Evolutionary conservation across 92 coral and sea anemone genomes (phyloP), one percentile per base, ranked within the genome.

Genomic region (Desmophyllum pertusum): DNA sequence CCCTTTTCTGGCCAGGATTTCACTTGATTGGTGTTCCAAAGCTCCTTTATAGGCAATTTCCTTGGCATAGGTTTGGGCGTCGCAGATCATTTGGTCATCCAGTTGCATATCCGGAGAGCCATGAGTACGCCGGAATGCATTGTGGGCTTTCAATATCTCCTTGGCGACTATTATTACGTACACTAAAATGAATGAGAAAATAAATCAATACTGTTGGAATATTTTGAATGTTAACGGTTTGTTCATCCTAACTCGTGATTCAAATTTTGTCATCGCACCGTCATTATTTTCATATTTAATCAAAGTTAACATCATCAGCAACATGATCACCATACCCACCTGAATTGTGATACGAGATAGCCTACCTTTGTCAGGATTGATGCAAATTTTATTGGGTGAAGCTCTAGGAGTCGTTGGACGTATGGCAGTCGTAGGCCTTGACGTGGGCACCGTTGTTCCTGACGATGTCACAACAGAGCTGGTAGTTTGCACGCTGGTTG

Each of bases 1-100:
- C 19, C 91, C 75, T 51, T 87, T 84, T 25, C 86, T 75, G 65
- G 93, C 84, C 1, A 81, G 85, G 1, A 71, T 81, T 5, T 77
- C 83, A 39, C 68, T 73, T 17, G 92, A 68, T 35, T 94, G 86
- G 85, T 94, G 98, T 30, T 94, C 92, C 77, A 94, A 76, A 62
- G 67, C 77, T 3, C 90, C 89, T 72, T 62, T 84, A 5, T 48
- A 80, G 48, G 93, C 88, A 61, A 94, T 33, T 23, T 92, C 42
- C 67, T 89, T 83, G 18, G 98, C 98, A 86, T 88, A 94, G 21
- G 85, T 77, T 76, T 78, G 83, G 8, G 98, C 98, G 11, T 79
- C 86, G 21, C 87, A 65, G 81, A 76, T 88, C 93, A 95, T 84
- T 38, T 82, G 77, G 21, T 83, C 87, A 77, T 93, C 89, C 1